Conservation (phyloP, 2,888 invertebrate species). For the Drosophila hamatofila region DNA sequence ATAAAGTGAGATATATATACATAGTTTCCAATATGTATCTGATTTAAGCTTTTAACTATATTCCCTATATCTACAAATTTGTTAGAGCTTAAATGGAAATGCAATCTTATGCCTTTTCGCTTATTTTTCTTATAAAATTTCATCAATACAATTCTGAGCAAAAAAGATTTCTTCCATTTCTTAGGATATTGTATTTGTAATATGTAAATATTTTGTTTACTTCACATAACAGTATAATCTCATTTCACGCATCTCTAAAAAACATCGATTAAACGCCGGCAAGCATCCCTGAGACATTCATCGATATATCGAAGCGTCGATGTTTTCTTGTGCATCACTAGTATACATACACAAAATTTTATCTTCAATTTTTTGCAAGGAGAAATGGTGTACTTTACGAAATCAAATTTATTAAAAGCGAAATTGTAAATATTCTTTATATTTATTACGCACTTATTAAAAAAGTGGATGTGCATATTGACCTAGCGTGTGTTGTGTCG, state of each 20-base stretch:
- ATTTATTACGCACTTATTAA: slow-evolving; percentile 74
- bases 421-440: slow-evolving; percentile 79
- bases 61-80: not conserved
- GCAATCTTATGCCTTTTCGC: not conserved
- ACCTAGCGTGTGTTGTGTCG: slow-evolving; percentile 72
- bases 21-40: not conserved
- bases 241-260: too few relatives aligned
- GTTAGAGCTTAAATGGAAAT: too few relatives aligned
- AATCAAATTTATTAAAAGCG: slow-evolving; percentile 60
- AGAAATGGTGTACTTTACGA: slow-evolving; percentile 65
- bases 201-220: not conserved
- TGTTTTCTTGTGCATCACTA: not conserved
- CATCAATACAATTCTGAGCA: not conserved
- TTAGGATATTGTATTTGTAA: too few relatives aligned
- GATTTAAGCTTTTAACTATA: not conserved
- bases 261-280: not conserved
- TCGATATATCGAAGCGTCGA: not conserved
- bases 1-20: not conserved
- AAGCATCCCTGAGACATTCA: not conserved
- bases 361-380: slow-evolving; percentile 36
- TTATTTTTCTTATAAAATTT: not conserved
- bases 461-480: slow-evolving; percentile 76
- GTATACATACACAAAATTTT: slow-evolving; percentile 51
- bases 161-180: too few relatives aligned
- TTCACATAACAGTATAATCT: not conserved